Evolutionary conservation across 2,797 vertebrate genomes (phyloP).

Genomic region (Craterocephalus amniculus): DNA sequence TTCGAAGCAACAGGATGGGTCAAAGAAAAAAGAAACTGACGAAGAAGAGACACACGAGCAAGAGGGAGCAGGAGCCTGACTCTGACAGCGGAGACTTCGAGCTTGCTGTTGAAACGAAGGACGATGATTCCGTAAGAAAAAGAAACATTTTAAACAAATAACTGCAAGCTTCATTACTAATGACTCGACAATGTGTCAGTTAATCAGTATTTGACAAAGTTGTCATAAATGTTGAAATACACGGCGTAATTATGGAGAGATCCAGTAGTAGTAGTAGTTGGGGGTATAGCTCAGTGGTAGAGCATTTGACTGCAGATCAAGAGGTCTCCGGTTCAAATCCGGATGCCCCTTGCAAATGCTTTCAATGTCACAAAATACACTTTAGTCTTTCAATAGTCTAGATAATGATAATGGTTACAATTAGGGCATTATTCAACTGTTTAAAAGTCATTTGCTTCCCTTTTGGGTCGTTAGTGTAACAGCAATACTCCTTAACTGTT

Average conservation of each 20-base stretch:
- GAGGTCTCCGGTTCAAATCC: constrained; percentile 84
- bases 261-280: too few relatives aligned
- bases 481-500: not conserved
- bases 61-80: constrained; percentile 72
- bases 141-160: not conserved
- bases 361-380: too few relatives aligned
- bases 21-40: constrained; percentile 84
- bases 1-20: constrained; percentile 71
- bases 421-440: not conserved
- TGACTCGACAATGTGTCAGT: too few relatives aligned
- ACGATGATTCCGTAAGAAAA: constrained; percentile 77
- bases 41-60: constrained; percentile 71
- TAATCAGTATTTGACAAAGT: too few relatives aligned
- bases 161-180: not conserved
- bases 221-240: too few relatives aligned
- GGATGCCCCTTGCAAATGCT: constrained; percentile 75
- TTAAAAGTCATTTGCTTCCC: not conserved
- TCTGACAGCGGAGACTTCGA: constrained; percentile 84
- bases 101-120: constrained; percentile 74
- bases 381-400: too few relatives aligned
- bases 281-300: constrained; percentile 82
- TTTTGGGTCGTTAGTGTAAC: too few relatives aligned
- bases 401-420: too few relatives aligned
- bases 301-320: constrained; percentile 84
- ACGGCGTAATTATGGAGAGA: too few relatives aligned